Evolutionary conservation across 2,113 vertebrate genomes (phyloP).

Genomic region (Leiothrix lutea): DNA sequence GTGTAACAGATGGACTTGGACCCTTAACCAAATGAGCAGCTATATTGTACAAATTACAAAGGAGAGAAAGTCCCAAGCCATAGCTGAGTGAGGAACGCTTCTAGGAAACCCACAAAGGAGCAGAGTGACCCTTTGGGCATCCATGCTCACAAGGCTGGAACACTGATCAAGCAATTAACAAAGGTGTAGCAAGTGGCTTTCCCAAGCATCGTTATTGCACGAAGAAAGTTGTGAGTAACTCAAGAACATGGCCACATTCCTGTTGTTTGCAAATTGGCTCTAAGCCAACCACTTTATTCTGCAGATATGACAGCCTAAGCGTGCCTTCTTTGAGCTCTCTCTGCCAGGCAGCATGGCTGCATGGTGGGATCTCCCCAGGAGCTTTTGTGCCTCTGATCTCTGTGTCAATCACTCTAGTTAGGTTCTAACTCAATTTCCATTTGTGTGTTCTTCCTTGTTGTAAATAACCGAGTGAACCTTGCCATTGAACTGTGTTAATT

Average conservation of each 20-base stretch:
- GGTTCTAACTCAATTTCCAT: background rate
- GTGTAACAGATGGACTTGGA: background rate
- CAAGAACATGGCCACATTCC: background rate
- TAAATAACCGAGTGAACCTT: background rate
- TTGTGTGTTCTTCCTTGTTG: rapidly evolving
- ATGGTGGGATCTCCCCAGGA: background rate
- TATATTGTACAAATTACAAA: background rate
- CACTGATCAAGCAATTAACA: background rate
- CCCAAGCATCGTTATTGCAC: no score
- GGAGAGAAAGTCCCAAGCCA: background rate
- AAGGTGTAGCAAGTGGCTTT: background rate
- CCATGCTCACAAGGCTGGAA: background rate
- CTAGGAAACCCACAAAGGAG: background rate
- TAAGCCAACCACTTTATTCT: background rate
- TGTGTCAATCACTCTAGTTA: background rate
- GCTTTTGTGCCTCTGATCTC: background rate
- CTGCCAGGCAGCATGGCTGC: background rate
- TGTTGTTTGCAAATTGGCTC: no score
- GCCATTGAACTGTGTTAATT: background rate
- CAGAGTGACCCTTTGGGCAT: background rate
- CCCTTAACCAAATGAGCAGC: background rate
- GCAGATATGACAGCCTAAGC: background rate
- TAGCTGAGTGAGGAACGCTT: background rate
- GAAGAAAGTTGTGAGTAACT: no score
- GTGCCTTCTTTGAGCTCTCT: background rate